Conservation (phyloP, 2,113 vertebrate species). For the Probosciger aterrimus region DNA sequence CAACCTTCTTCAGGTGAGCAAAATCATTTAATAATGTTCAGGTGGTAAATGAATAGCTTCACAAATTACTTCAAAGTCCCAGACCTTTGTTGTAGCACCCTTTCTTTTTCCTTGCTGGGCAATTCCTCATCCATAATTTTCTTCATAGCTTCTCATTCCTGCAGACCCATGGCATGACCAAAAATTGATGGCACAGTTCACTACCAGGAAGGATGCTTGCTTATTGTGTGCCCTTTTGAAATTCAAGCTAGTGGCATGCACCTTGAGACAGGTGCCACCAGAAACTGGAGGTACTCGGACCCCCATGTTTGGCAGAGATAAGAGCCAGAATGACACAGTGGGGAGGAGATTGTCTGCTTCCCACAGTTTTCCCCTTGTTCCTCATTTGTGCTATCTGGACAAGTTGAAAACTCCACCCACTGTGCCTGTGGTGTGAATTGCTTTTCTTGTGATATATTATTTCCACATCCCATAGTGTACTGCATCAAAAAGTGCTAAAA, state of each 20-base stretch:
- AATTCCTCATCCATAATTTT: background rate
- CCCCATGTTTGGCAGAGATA: background rate
- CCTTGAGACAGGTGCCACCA: background rate
- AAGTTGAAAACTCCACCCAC: background rate
- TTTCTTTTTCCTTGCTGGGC: background rate
- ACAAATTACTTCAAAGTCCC: background rate
- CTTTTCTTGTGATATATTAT: background rate
- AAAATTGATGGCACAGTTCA: background rate
- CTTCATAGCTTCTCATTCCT: background rate
- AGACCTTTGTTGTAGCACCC: background rate
- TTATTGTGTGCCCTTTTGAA: background rate
- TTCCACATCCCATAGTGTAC: background rate
- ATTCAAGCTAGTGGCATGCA: background rate
- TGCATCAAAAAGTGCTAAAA: background rate
- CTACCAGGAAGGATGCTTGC: background rate
- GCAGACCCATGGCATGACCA: background rate
- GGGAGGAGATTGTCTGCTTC: background rate
- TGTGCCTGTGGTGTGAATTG: background rate
- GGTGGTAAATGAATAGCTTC: background rate
- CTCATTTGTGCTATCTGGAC: background rate
- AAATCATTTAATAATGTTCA: background rate
- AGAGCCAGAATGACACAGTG: background rate
- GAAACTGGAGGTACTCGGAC: background rate
- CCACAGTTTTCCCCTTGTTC: background rate
- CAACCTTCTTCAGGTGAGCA: background rate